These are phyloP conservation scores for Gymnocheta viridis DNA, from an alignment of 2,888 invertebrate species.

Conservation along the genomic window DNA sequence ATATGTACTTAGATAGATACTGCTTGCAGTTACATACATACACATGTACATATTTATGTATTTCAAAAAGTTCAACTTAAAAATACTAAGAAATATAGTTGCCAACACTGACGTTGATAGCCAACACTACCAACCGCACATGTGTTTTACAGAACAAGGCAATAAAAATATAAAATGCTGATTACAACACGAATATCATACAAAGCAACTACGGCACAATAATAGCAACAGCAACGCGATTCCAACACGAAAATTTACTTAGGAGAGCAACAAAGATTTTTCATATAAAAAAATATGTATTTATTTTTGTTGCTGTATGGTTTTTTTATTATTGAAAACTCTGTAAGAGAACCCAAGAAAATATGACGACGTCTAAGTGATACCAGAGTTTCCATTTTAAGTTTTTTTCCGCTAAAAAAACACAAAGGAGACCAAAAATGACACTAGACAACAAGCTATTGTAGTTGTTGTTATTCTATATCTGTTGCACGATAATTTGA, in stretches of 20 bases:
- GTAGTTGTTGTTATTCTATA: too few species aligned
- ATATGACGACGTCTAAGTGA: neutral
- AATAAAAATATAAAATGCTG: slow-evolving; percentile 59
- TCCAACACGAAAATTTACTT: slow-evolving; percentile 58
- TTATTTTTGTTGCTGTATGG: neutral
- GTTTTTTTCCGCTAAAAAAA: neutral
- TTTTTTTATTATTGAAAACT: slow-evolving; percentile 31
- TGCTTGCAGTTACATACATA: neutral
- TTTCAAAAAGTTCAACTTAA: neutral
- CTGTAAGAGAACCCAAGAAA: slow-evolving; percentile 27
- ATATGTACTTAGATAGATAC: too few species aligned
- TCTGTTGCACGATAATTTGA: too few species aligned
- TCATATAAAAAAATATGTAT: neutral
- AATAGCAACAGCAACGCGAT: slow-evolving; percentile 33
- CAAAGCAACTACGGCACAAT: slow-evolving; percentile 16
- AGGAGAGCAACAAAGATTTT: slow-evolving; percentile 49
- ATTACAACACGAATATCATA: slow-evolving; percentile 54
- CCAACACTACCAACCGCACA: slow-evolving; percentile 18
- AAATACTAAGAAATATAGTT: neutral
- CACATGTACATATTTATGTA: too few species aligned
- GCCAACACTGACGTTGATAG: slow-evolving; percentile 1
- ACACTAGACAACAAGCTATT: too few species aligned
- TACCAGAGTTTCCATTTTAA: slow-evolving; percentile 41
- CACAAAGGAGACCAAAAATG: too few species aligned
- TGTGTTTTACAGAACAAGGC: slow-evolving; percentile 32